Evolutionary conservation across 2,113 vertebrate genomes (phyloP).

Genomic region (Pelmatolapia mariae): DNA sequence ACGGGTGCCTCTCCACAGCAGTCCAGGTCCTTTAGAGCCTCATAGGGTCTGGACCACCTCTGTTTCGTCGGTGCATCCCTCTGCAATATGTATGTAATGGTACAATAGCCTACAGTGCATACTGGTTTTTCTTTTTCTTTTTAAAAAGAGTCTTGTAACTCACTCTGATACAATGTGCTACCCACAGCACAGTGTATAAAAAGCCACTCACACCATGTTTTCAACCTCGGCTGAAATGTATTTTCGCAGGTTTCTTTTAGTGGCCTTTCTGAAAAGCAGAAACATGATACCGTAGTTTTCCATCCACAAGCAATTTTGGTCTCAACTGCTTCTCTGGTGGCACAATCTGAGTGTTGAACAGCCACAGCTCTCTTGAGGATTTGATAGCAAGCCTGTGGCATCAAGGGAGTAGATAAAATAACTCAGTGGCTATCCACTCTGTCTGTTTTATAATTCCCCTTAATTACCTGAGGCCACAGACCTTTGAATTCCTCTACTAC

Average conservation of each 20-base stretch:
- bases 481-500: neutral
- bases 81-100: neutral
- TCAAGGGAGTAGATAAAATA: neutral
- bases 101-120: neutral
- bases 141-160: neutral
- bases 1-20: neutral
- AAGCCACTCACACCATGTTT: neutral
- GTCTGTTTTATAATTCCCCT: neutral
- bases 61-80: neutral
- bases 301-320: neutral
- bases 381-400: neutral
- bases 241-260: neutral
- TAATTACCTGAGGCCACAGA: conserved; percentile 15
- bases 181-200: neutral
- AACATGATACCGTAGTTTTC: neutral
- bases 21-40: neutral
- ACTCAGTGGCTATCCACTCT: neutral
- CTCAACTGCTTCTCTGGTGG: neutral
- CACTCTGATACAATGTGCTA: neutral
- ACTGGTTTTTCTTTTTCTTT: neutral
- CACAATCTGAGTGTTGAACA: neutral
- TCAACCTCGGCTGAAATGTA: neutral
- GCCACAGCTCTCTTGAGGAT: conserved; percentile 4
- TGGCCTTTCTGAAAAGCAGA: neutral
- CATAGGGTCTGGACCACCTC: neutral